Evolutionary conservation across 2,797 vertebrate species (phyloP), one percentile per base, ranked within the genome.

Genomic region (Cuculus canorus): DNA sequence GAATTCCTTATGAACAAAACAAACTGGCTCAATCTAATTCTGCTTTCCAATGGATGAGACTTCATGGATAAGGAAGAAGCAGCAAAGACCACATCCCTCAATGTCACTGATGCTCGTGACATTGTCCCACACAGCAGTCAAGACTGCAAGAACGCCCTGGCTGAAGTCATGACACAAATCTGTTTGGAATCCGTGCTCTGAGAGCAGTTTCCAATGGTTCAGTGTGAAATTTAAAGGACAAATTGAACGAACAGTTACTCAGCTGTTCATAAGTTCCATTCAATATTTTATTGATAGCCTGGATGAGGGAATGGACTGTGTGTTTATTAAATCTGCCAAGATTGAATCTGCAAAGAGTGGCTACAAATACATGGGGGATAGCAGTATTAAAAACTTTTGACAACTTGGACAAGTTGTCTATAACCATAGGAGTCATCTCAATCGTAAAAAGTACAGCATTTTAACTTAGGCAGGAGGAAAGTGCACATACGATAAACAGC

Each of bases 251-350:
- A 86, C 37, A 73, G 86, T 86, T 95, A 78, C 88, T 95, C 94
- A 82, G 93, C 80, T 94, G 69, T 83, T 93, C 87, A 43, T 84
- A 92, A 92, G 90, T 92, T 56, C 85, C 65, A 88, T 65, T 94
- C 96, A 83, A 94, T 96, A 95, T 92, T 92, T 96, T 93, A 96
- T 96, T 95, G 96, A 96, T 95, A 88, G 82, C 77, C 80, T 69
- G 77, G 76, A 75, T 90, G 88, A 93, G 66, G 85, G 86, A 96
- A 93, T 41, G 73, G 91, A 65, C 82, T 91, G 65, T 35, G 88
- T 69, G 54, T 92, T 96, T 96, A 95, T 96, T 95, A 96, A 95
- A 96, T 72, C 90, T 96, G 94, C 92, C 94, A 95, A 95, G 88
- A 95, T 90, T 93, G 91, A 82, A 96, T 94, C 93, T 90, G 80